Conservation (phyloP, 2,113 vertebrate genomes). For the Grallaria varia region DNA sequence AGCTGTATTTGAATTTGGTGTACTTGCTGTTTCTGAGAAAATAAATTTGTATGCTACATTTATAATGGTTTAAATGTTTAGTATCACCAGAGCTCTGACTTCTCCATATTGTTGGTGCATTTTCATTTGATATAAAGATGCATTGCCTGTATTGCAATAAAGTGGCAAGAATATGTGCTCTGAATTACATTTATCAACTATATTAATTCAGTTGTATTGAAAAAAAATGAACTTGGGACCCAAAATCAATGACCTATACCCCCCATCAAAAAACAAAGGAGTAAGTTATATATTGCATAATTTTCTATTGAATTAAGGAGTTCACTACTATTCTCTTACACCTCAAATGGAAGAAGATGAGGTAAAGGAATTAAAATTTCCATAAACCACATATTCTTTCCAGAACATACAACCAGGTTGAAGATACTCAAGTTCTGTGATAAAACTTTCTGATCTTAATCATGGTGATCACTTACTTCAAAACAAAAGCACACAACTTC, state of each 20-base stretch:
- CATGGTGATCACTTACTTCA: neutral
- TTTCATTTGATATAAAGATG: neutral
- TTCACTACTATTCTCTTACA: neutral
- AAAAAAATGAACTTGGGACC: neutral
- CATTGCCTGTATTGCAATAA: neutral
- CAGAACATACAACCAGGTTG: neutral
- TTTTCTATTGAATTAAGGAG: neutral
- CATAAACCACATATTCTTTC: neutral
- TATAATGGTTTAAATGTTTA: neutral
- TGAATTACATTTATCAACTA: neutral
- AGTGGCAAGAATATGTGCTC: neutral
- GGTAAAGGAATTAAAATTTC: neutral
- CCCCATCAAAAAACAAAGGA: neutral
- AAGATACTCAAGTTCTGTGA: neutral
- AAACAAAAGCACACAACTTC: neutral
- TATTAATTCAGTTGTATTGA: neutral
- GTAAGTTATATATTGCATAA: neutral
- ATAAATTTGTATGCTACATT: neutral
- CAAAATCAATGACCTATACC: neutral
- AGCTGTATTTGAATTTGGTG: neutral
- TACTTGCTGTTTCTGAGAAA: neutral
- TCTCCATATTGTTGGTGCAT: fast-evolving
- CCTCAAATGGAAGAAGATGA: neutral
- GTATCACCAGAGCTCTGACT: neutral
- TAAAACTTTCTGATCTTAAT: neutral